Evolutionary conservation across 1,140 invertebrate genomes (phyloP), one percentile per base, ranked within the genome.

Genomic region (Leptestheria dahalacensis): DNA sequence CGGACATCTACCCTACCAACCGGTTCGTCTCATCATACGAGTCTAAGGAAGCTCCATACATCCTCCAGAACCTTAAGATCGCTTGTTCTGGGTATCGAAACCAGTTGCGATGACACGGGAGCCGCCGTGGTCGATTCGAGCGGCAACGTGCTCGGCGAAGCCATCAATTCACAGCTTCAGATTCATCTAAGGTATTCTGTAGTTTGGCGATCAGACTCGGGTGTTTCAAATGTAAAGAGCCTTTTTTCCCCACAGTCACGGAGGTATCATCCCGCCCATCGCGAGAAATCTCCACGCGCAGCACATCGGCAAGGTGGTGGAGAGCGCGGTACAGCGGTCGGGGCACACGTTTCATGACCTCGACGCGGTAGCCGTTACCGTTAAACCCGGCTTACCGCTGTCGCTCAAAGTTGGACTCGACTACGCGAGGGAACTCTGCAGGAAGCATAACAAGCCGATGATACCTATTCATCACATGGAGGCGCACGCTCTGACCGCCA

Each of bases 81-180:
- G 33, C 26, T 74, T 59, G 74, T 93, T 49, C 72, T 97, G 61
- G 95, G 94, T 9, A 96, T 98, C 64, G 95, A 98, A 80, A 95
- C 91, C n/a, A 97, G 92, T 65, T 97, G 92, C 73, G 95, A 98
- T 78, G 95, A 98, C 70, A 97, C 94, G 2, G 93, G 89, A 53
- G 85, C 85, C 67, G 93, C 89, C 50, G 78, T 98, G 66, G 82
- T 97, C 2, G 76, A 86, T 71, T 74, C 73, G 6, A 64, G 76
- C 53, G 83, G 86, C 29, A 75, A 77, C 60, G 76, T 97, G 61
- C 68, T 91, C 28, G 85, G 87, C 18, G 88, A 97, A 74, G 76
- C 82, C 47, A 68, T 86, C 50, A 70, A 82, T 67, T 91, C 88
- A 12, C 90, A 93, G 71, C 78, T 82, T 62, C 65, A 78, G 55